phyloP scores from a whole-genome alignment of 2,888 invertebrate species.

The Napeogenes inachia region DNA sequence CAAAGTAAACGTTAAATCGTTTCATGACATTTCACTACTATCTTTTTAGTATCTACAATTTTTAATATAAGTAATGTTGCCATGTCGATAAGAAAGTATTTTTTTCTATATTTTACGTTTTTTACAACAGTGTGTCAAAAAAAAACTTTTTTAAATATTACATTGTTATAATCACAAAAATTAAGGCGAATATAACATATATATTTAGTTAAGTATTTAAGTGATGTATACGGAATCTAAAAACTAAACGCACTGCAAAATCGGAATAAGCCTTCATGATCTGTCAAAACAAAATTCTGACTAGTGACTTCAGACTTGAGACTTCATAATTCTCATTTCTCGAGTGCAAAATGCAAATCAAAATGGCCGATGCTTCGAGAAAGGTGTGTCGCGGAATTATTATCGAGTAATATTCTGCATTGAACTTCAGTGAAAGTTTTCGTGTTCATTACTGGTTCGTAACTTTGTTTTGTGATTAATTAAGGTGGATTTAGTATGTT shows the following conservation, averaged over 20 bases:
- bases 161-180: too few relatives aligned
- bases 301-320: conserved; percentile 10
- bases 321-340: conserved; percentile 18
- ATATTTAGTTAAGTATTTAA: too few relatives aligned
- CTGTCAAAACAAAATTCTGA: conserved; percentile 3
- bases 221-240: not conserved
- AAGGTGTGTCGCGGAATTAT: conserved; percentile 67
- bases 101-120: too few relatives aligned
- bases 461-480: conserved; percentile 74
- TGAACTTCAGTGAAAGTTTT: conserved; percentile 73
- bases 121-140: too few relatives aligned
- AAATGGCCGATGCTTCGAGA: conserved; percentile 71
- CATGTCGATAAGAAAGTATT: too few relatives aligned
- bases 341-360: conserved; percentile 44
- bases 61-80: too few relatives aligned
- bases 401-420: conserved; percentile 58
- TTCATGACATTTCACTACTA: too few relatives aligned
- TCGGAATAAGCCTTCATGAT: not conserved
- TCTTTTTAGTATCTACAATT: too few relatives aligned
- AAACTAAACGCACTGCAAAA: conserved; percentile 11
- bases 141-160: too few relatives aligned
- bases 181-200: too few relatives aligned
- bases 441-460: conserved; percentile 74
- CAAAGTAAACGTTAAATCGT: too few relatives aligned
- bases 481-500: conserved; percentile 71